phyloP scores from a whole-genome alignment of 2,113 vertebrate species.

The Gymnarchus niloticus region DNA sequence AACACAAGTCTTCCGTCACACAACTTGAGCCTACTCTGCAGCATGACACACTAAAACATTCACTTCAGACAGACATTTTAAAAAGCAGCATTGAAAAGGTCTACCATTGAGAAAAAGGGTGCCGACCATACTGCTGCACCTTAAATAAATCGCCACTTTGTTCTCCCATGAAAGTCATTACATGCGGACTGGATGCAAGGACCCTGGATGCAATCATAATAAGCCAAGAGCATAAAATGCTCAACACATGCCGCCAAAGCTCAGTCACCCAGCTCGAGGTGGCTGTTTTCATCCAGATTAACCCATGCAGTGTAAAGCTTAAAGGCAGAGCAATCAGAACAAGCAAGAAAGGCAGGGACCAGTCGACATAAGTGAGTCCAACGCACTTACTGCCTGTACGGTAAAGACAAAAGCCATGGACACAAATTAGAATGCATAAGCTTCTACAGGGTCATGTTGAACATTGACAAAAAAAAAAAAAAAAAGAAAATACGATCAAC shows the following conservation, averaged over 20 bases:
- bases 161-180: not conserved
- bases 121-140: not conserved
- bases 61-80: not conserved
- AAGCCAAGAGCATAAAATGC: not conserved
- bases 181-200: not conserved
- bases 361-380: not conserved
- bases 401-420: conserved; percentile 1
- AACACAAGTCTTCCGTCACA: not conserved
- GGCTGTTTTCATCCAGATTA: not conserved
- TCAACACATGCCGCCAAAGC: not conserved
- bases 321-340: not conserved
- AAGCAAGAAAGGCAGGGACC: not conserved
- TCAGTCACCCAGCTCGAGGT: not conserved
- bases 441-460: not conserved
- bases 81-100: not conserved
- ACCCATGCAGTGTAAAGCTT: not conserved
- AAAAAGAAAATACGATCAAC: not conserved
- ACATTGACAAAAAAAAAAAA: not conserved
- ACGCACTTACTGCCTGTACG: not conserved
- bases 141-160: not conserved
- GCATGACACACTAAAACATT: not conserved
- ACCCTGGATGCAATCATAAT: not conserved
- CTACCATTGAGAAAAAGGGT: not conserved
- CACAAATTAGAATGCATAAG: not conserved
- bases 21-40: not conserved